phyloP scores from a whole-genome alignment of 2,888 invertebrate species.

The Digitonthophagus gazella region DNA sequence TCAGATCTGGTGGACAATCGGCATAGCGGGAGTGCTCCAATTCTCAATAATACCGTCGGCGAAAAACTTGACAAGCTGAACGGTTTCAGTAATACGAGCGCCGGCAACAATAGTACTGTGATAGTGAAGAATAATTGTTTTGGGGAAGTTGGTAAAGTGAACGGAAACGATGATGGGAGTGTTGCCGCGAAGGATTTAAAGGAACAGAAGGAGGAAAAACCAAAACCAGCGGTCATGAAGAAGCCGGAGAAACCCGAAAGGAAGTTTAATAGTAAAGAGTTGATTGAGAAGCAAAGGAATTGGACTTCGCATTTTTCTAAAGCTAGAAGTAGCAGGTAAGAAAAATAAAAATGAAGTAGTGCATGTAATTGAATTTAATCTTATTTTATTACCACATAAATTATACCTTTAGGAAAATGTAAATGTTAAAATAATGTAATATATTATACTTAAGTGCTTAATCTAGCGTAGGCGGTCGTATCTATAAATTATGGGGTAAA shows the following conservation, averaged over 20 bases:
- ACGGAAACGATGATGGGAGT: slow-evolving; percentile 30
- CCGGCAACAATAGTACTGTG: slow-evolving; percentile 19
- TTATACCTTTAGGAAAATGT: too few relatives aligned
- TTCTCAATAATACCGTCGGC: slow-evolving; percentile 47
- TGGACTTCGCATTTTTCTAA: slow-evolving; percentile 91
- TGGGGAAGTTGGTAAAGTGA: slow-evolving; percentile 30
- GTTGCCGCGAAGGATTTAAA: too few relatives aligned
- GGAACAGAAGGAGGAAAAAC: slow-evolving; percentile 36
- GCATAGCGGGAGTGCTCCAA: slow-evolving; percentile 54
- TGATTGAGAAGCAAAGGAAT: slow-evolving; percentile 87
- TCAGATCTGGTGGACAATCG: slow-evolving; percentile 22
- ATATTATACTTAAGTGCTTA: too few relatives aligned
- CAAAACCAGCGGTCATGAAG: slow-evolving; percentile 44
- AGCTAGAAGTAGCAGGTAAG: slow-evolving; percentile 57
- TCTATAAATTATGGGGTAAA: too few relatives aligned
- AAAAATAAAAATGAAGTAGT: too few relatives aligned
- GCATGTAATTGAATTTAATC: too few relatives aligned
- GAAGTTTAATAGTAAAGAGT: slow-evolving; percentile 77
- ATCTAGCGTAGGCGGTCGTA: too few relatives aligned
- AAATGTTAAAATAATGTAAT: too few relatives aligned
- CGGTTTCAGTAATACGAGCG: slow-evolving; percentile 33
- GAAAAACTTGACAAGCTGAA: slow-evolving; percentile 36
- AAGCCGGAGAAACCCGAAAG: slow-evolving; percentile 84
- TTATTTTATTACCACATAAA: too few relatives aligned
- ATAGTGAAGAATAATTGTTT: slow-evolving; percentile 18